phyloP scores from a whole-genome alignment of 2,888 invertebrate genomes.

The Stomorhina lunata region DNA sequence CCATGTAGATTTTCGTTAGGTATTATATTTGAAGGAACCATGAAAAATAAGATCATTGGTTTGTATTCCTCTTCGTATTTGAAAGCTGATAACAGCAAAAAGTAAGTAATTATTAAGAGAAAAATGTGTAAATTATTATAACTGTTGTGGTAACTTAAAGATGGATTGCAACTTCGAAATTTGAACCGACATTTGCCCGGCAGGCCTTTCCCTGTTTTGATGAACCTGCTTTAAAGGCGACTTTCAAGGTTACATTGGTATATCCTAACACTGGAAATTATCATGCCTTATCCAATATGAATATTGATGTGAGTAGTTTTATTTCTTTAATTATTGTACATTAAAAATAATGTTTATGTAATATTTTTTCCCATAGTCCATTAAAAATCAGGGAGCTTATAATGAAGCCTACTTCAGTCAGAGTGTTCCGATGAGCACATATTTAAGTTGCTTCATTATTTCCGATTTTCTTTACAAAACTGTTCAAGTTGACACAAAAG shows the following conservation, averaged over 20 bases:
- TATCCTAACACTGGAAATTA: conserved; percentile 85
- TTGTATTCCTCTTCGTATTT: conserved; percentile 86
- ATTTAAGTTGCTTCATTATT: conserved; percentile 93
- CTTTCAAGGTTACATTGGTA: conserved; percentile 88
- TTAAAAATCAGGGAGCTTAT: conserved; percentile 79
- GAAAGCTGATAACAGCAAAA: conserved; percentile 74
- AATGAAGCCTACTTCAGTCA: conserved; percentile 87
- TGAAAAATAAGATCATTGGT: conserved; percentile 87
- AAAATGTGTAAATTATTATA: background rate
- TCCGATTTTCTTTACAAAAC: conserved; percentile 88
- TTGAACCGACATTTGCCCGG: conserved; percentile 96
- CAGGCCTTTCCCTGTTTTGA: conserved; percentile 98
- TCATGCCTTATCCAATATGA: conserved; percentile 93
- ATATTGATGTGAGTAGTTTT: conserved; percentile 82
- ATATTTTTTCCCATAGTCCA: conserved; percentile 51
- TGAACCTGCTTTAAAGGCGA: conserved; percentile 94
- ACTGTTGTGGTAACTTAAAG: conserved; percentile 80
- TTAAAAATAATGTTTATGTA: no score
- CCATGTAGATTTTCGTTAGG: conserved; percentile 62
- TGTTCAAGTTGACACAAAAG: conserved; percentile 81
- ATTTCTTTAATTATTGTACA: no score
- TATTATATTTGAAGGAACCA: conserved; percentile 83
- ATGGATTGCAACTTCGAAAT: conserved; percentile 93
- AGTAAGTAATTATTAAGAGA: conserved; percentile 53
- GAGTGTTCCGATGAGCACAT: conserved; percentile 97